phyloP scores from a whole-genome alignment of 2,113 vertebrate genomes.

The Rhea pennata region DNA sequence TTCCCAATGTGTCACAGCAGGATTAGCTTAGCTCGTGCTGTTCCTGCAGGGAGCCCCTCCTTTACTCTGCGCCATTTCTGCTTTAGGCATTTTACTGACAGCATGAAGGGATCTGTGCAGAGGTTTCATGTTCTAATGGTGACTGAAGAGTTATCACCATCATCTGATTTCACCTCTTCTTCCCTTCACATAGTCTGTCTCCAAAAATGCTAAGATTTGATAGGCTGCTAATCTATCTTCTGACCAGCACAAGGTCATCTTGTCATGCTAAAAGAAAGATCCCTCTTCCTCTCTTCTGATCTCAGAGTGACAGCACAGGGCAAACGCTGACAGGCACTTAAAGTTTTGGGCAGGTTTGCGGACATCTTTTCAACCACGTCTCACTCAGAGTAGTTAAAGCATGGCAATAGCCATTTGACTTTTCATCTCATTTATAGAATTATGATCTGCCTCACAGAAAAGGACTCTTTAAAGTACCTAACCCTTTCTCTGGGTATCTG shows the following conservation, averaged over 20 bases:
- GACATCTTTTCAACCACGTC: background rate
- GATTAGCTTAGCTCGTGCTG: background rate
- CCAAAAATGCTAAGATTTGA: background rate
- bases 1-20: background rate
- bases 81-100: background rate
- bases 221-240: background rate
- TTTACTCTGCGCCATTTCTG: background rate
- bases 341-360: background rate
- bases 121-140: accelerated
- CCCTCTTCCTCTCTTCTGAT: background rate
- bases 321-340: background rate
- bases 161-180: accelerated
- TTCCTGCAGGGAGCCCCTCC: background rate
- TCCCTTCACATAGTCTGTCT: background rate
- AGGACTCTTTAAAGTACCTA: background rate
- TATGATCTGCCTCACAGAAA: background rate
- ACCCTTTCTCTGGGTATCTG: background rate
- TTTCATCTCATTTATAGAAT: background rate
- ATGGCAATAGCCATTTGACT: background rate
- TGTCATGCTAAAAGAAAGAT: background rate
- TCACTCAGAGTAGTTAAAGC: background rate
- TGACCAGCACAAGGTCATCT: background rate
- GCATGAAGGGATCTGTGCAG: background rate
- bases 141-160: background rate
- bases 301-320: background rate